Percentiles rank a stretch among this genome's conserved stretches.
phyloP scores from a whole-genome alignment of 2,113 vertebrate species.

The Arizona elegans region DNA sequence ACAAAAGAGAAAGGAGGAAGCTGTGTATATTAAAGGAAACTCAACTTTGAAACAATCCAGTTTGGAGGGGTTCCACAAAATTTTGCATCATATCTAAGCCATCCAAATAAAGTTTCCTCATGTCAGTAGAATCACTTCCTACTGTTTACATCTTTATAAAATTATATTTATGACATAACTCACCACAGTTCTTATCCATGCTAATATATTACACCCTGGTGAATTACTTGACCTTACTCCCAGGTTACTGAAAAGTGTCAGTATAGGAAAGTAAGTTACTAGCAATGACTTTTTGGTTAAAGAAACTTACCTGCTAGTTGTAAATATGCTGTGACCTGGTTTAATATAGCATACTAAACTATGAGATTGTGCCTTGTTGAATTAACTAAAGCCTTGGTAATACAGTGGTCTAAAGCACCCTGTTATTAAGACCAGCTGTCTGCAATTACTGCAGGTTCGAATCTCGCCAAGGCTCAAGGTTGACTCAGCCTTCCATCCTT shows the following conservation, averaged over 20 bases:
- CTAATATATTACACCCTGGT: neutral
- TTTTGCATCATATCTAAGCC: constrained; percentile 28
- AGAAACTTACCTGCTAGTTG: neutral
- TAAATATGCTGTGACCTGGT: neutral
- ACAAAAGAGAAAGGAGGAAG: constrained; percentile 46
- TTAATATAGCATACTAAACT: neutral
- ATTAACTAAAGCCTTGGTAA: neutral
- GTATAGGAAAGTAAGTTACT: constrained; percentile 51
- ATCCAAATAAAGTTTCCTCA: neutral
- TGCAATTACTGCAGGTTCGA: no score
- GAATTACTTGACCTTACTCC: neutral
- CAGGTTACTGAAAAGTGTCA: neutral
- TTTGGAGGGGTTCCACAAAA: constrained; percentile 45
- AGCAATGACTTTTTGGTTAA: constrained; percentile 51
- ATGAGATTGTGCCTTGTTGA: neutral
- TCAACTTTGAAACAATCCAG: constrained; percentile 3
- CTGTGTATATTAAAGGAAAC: constrained; percentile 45
- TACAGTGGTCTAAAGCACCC: no score
- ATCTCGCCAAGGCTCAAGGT: no score
- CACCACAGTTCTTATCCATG: constrained; percentile 12
- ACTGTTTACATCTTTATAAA: constrained; percentile 39
- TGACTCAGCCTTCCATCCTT: no score
- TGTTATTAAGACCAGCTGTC: no score
- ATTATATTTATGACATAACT: constrained; percentile 45
- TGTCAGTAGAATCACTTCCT: constrained; percentile 10